These are phyloP conservation scores for Acanthopleura granulata DNA, from an alignment of 2,888 invertebrate species.

Conservation along the genomic window DNA sequence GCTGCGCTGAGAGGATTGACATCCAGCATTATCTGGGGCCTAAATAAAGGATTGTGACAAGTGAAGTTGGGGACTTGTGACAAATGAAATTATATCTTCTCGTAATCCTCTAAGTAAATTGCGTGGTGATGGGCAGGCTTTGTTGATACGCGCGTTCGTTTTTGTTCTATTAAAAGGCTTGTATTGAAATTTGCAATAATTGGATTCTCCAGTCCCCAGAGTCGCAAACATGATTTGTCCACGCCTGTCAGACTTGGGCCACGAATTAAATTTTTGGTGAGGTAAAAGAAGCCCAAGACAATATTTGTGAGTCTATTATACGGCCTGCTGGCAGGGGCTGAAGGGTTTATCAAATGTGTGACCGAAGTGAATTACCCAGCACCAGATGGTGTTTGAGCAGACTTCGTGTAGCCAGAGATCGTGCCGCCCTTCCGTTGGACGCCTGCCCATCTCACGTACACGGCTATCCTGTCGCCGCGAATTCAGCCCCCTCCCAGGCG, in stretches of 20 bases:
- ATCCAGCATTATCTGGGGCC: not conserved
- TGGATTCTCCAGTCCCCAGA: not conserved
- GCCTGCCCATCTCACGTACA: not conserved
- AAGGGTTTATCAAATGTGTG: slow-evolving; percentile 1
- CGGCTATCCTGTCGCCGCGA: too few species aligned
- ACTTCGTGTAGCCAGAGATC: not conserved
- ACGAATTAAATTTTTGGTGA: not conserved
- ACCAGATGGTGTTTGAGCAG: slow-evolving; percentile 12
- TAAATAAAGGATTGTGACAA: not conserved
- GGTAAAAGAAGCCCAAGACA: not conserved
- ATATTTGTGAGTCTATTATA: slow-evolving; percentile 8
- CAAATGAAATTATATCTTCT: slow-evolving; percentile 5
- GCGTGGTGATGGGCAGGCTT: not conserved
- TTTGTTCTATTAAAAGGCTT: slow-evolving; percentile 8
- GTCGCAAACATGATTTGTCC: slow-evolving; percentile 8
- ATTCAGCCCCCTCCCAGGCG: too few species aligned
- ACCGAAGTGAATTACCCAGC: not conserved
- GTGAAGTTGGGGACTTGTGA: slow-evolving; percentile 5
- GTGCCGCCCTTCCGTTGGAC: not conserved
- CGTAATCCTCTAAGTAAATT: slow-evolving; percentile 5
- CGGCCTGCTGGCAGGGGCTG: not conserved
- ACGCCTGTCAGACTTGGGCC: not conserved
- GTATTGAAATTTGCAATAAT: slow-evolving; percentile 1
- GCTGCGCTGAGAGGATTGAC: too few species aligned
- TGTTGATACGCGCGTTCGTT: not conserved